Percentiles rank a stretch among this genome's conserved stretches.
phyloP scores from a whole-genome alignment of 2,888 invertebrate genomes.

The Amaurobius ferox region DNA sequence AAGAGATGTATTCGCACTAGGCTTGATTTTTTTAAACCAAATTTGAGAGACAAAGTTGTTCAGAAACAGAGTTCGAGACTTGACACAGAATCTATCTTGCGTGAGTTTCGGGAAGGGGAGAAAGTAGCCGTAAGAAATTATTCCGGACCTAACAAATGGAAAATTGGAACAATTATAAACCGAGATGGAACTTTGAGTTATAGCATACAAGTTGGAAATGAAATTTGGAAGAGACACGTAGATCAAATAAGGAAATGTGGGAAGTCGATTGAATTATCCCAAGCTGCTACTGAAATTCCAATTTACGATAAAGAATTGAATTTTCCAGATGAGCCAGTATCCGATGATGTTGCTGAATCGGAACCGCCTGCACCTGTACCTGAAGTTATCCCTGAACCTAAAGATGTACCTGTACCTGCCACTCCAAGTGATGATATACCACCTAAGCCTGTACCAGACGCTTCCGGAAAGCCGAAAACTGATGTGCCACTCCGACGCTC shows the following conservation, averaged over 20 bases:
- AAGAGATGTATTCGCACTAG: constrained; percentile 43
- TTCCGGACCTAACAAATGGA: constrained; percentile 46
- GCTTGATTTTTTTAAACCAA: constrained; percentile 40
- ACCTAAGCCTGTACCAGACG: constrained; percentile 12
- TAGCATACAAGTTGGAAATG: constrained; percentile 40
- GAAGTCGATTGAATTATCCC: constrained; percentile 42
- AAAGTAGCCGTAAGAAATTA: constrained; percentile 46
- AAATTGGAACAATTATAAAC: constrained; percentile 43
- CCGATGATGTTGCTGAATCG: constrained; percentile 46
- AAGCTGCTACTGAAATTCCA: constrained; percentile 42
- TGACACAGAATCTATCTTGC: neutral
- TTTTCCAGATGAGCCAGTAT: constrained; percentile 47
- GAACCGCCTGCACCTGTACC: constrained; percentile 38
- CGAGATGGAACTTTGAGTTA: constrained; percentile 44
- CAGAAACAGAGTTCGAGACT: constrained; percentile 3
- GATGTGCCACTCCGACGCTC: constrained; percentile 9
- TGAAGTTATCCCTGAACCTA: constrained; percentile 23
- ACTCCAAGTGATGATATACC: constrained; percentile 18
- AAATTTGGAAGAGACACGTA: constrained; percentile 51
- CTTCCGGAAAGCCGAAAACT: constrained; percentile 14
- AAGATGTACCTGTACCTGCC: constrained; percentile 18
- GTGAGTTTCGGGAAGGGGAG: constrained; percentile 33
- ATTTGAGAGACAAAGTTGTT: constrained; percentile 31
- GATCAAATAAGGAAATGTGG: constrained; percentile 46
- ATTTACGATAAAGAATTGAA: constrained; percentile 43